Evolutionary conservation across 2,113 vertebrate species (phyloP), one percentile per base, ranked within the genome.

Genomic region (Laticauda colubrina): DNA sequence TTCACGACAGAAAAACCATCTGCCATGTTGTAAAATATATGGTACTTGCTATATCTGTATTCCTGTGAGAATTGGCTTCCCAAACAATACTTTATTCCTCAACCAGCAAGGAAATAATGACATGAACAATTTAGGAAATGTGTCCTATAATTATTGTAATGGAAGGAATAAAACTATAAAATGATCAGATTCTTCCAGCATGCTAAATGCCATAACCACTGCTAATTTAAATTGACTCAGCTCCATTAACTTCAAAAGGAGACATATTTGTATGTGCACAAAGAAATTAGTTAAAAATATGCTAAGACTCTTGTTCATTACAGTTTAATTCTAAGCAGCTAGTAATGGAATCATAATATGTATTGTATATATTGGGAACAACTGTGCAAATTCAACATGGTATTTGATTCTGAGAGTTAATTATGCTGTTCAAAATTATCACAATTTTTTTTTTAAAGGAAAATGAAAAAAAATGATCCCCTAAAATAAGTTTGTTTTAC

Each of bases 151-250:
- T 11, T 34, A 75, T 92, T 89, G 43, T 21, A 88, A 15, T 3
- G 5, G 24, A 18, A 89, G 23, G 59, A 55, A 81, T 11, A 85
- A 53, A 29, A 59, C 88, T 45, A 86, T 54, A 39, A 87, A 86
- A 21, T 43, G 88, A 93, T 59, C 5, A 14, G 20, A 48, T 90
- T 86, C 9, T 23, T 10, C 51, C 54, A 34, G 86, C 15, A 91
- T 45, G 75, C n/a, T n/a, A 89, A 56, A 61, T 89, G 39, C 61
- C 11, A 90, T 21, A 85, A 85, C 81, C 55, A 59, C 9, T 51
- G 55, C 75, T 90, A 57, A 45, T 64, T 61, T 90, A 86, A 54
- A 23, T 20, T 90, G 92, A 81, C 88, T 93, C 75, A 86, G 29
- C 53, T 90, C 29, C 75, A 34, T 89, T 86, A 57, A 21, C 54